Conservation (phyloP, 2,113 vertebrate species). For the Excalfactoria chinensis region DNA sequence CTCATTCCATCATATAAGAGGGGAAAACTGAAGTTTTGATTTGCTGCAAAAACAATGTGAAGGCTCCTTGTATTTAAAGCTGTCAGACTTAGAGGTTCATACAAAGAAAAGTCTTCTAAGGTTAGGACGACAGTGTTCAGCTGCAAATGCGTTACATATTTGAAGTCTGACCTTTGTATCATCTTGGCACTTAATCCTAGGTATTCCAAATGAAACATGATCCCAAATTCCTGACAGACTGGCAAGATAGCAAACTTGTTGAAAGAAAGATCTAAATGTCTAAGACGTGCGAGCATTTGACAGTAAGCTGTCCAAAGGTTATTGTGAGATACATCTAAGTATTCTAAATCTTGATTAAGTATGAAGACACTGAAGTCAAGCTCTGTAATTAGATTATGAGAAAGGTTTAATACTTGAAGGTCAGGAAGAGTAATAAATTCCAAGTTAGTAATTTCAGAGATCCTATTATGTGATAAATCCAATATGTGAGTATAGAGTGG, state of each 20-base stretch:
- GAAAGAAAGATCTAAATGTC: constrained; percentile 82
- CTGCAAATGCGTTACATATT: constrained; percentile 66
- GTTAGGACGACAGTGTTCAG: constrained; percentile 79
- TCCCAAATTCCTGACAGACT: constrained; percentile 80
- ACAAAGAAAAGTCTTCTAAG: constrained; percentile 67
- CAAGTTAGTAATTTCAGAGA: constrained; percentile 71
- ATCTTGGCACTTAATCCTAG: constrained; percentile 80
- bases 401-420: constrained; percentile 83
- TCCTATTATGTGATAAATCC: constrained; percentile 86
- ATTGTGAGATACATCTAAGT: constrained; percentile 90
- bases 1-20: constrained; percentile 76
- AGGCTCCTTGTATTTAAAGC: constrained; percentile 74
- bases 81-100: constrained; percentile 78
- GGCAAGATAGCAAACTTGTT: constrained; percentile 81
- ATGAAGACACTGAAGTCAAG: constrained; percentile 79
- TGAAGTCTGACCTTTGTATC: constrained; percentile 76
- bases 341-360: constrained; percentile 77
- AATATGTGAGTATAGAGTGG: constrained; percentile 57
- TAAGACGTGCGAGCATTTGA: constrained; percentile 63
- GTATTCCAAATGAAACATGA: constrained; percentile 77
- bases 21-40: neutral
- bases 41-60: constrained; percentile 67
- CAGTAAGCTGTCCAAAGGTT: constrained; percentile 77
- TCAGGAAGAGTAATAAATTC: constrained; percentile 74
- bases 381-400: constrained; percentile 80